Evolutionary conservation across 2,113 vertebrate species (phyloP).

Genomic region (Myxocyprinus asiaticus): DNA sequence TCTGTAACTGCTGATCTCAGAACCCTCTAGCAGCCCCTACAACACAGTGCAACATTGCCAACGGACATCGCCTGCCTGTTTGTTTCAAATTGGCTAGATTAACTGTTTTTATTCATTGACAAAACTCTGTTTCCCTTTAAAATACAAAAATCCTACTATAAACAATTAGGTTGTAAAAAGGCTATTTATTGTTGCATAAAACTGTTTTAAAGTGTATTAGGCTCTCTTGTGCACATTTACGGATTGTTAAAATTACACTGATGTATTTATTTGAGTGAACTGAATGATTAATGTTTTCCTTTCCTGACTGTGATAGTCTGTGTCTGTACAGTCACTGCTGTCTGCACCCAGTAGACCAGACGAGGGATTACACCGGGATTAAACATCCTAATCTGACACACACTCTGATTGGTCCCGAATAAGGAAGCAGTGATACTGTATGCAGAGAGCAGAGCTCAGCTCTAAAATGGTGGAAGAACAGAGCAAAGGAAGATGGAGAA

Average conservation of each 20-base stretch:
- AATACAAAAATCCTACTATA: neutral
- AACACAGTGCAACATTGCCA: neutral
- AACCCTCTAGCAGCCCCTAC: neutral
- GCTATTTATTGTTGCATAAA: too few species aligned
- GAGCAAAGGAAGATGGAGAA: neutral
- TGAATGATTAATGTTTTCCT: neutral
- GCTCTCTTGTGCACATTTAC: too few species aligned
- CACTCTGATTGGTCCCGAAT: constrained; percentile 55
- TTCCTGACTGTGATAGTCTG: neutral
- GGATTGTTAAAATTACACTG: too few species aligned
- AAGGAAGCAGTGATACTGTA: constrained; percentile 40
- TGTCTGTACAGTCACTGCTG: constrained; percentile 22
- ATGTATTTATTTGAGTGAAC: neutral
- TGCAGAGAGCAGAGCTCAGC: constrained; percentile 11
- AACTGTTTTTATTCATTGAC: neutral
- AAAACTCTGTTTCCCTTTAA: neutral
- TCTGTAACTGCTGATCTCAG: neutral
- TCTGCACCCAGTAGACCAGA: constrained; percentile 56
- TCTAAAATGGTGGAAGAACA: constrained; percentile 29
- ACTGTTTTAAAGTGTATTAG: too few species aligned
- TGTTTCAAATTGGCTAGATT: neutral
- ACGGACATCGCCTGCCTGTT: too few species aligned
- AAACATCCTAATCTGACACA: constrained; percentile 61
- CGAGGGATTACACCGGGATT: constrained; percentile 68
- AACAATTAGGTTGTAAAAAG: neutral